These are phyloP conservation scores for Leiothrix lutea DNA, from an alignment of 2,113 vertebrate genomes.

Conservation along the genomic window DNA sequence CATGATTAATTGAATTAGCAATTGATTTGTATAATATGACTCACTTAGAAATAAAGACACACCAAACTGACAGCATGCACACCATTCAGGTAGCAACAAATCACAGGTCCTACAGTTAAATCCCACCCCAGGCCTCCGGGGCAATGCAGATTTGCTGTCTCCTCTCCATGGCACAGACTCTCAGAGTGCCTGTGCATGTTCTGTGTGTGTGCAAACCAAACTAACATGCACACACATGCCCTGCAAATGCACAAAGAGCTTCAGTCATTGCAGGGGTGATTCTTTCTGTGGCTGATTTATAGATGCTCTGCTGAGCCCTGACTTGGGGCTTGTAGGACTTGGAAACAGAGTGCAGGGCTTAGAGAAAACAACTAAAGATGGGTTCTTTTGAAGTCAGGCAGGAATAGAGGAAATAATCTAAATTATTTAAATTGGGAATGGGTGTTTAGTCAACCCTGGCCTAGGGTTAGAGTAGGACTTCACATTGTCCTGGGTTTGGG, in stretches of 20 bases:
- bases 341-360: not conserved
- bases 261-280: not conserved
- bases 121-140: not conserved
- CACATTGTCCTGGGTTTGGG: not conserved
- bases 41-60: slow-evolving; percentile 57
- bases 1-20: slow-evolving; percentile 67
- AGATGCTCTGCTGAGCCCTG: not conserved
- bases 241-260: not conserved
- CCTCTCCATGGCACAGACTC: not conserved
- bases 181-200: not conserved
- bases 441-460: not conserved
- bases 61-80: slow-evolving; percentile 1
- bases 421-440: not conserved
- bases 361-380: not conserved
- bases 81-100: slow-evolving; percentile 25
- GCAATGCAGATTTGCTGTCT: not conserved
- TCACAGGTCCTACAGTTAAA: not conserved
- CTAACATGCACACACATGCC: not conserved
- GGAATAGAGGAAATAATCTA: not conserved
- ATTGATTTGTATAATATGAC: slow-evolving; percentile 62
- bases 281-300: not conserved
- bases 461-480: not conserved
- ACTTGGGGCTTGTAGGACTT: not conserved
- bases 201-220: not conserved
- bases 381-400: not conserved